phyloP scores from a whole-genome alignment of 2,888 invertebrate genomes.

The Spicauda simplicius region DNA sequence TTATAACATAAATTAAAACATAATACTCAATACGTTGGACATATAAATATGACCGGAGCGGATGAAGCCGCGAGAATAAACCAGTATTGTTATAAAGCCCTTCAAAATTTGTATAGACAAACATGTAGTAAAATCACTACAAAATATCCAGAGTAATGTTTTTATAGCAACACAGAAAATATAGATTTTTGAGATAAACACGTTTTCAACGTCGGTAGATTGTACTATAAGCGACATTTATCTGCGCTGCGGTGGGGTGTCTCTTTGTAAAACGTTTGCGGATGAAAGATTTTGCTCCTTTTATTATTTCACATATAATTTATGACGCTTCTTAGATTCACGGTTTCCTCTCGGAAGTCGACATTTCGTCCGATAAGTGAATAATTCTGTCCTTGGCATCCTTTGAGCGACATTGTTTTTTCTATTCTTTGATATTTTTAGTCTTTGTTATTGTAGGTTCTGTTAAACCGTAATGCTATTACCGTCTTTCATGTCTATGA shows the following conservation, averaged over 20 bases:
- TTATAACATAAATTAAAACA: too few relatives aligned
- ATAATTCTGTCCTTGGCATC: conserved; percentile 48
- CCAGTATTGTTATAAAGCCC: too few relatives aligned
- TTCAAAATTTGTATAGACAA: too few relatives aligned
- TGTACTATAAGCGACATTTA: conserved; percentile 72
- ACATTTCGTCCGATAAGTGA: conserved; percentile 42
- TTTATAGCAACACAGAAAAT: conserved; percentile 30
- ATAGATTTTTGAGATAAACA: conserved; percentile 65
- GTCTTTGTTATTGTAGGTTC: conserved; percentile 10
- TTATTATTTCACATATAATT: conserved; percentile 79
- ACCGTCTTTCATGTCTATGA: conserved; percentile 16
- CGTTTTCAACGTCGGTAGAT: conserved; percentile 68
- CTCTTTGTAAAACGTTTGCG: conserved; percentile 76
- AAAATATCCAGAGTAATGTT: neutral
- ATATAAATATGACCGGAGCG: too few relatives aligned
- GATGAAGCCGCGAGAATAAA: too few relatives aligned
- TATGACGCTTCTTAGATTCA: conserved; percentile 66
- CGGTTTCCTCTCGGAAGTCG: conserved; percentile 43
- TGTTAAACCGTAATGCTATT: conserved; percentile 6
- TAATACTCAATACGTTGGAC: too few relatives aligned
- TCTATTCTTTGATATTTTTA: conserved; percentile 11
- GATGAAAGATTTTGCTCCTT: conserved; percentile 74
- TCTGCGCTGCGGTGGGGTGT: conserved; percentile 62
- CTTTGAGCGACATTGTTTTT: conserved; percentile 8
- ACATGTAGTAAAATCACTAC: too few relatives aligned